Base-by-base conservation (phyloP, 2,113 vertebrate genomes). In the Macquaria ambigua region DNA sequence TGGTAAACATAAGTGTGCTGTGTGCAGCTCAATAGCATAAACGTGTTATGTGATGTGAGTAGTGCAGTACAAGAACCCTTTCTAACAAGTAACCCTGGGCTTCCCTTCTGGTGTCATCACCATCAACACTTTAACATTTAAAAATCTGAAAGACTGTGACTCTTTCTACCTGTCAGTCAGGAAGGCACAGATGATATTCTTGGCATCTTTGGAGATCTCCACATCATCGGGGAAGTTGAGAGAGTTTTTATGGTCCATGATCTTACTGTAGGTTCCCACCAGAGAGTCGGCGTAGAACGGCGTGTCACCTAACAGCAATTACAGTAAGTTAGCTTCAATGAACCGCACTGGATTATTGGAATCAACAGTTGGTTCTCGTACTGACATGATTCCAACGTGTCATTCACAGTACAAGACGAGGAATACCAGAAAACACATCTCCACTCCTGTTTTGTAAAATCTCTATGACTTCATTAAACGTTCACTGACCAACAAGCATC, bases 161-260 rank as follows among this genome's bases (percentile, higher is more conserved):
- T 73, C 48, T 39, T 72, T 16, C 52, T 96, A 99, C 98, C 98
- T 97, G 93, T 99, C 98, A 61, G 97, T 99, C 89, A 99, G 94
- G 93, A 99, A 99, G 93, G 97, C 98, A 94, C 98, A 99, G 93
- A 99, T 99, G 88, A 99, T 98, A 81, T 97, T 97, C 94, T 99
- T 99, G 43, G 98, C 98, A 86, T 99, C 96, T 89, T 97, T 97
- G 69, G 98, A 99, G 92, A 99, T 99, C 94, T 99, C 98, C 83
- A 99, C 97, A 66, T 99, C 98, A 92, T 99, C 98, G 0, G 98
- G 98, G 89, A 99, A 99, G 93, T 96, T 97, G 1, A 99, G 92
- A 12, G 98, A 98, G 93, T 99, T 99, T 93, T 99, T 99, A 89
- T 99, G 98, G 95, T 99, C 98, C 98, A 99, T 99, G 93, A 99